Conservation (phyloP, 2,888 invertebrate genomes). For the Unio delphinus region DNA sequence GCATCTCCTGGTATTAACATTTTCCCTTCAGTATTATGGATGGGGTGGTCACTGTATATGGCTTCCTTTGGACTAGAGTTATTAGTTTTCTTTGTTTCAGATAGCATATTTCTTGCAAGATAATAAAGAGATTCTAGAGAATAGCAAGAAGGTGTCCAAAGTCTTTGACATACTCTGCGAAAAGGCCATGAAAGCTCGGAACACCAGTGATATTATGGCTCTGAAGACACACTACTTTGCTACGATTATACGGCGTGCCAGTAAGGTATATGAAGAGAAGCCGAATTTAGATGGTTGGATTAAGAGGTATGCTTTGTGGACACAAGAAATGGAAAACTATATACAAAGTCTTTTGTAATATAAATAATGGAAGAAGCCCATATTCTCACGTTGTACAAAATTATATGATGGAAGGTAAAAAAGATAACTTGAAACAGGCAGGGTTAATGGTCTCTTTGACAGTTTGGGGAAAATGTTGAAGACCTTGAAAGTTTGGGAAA, state of each 20-base stretch:
- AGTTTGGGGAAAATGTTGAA: too few species aligned
- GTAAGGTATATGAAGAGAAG: constrained; percentile 33
- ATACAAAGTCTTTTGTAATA: too few species aligned
- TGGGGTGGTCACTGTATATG: too few species aligned
- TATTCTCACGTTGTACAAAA: too few species aligned
- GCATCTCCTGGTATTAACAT: too few species aligned
- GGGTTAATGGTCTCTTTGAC: too few species aligned
- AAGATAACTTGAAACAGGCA: too few species aligned
- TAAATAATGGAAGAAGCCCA: too few species aligned
- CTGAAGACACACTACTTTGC: constrained; percentile 68
- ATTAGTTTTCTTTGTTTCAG: constrained; percentile 59
- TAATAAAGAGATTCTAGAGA: constrained; percentile 80
- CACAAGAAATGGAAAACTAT: too few species aligned
- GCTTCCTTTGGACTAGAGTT: background rate
- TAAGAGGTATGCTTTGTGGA: constrained; percentile 41
- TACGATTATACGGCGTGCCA: constrained; percentile 46
- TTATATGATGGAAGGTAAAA: too few species aligned
- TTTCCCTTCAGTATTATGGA: too few species aligned
- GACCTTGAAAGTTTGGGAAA: too few species aligned
- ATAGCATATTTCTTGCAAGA: constrained; percentile 77
- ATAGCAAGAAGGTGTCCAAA: constrained; percentile 82
- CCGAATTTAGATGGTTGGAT: constrained; percentile 53
- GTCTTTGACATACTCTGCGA: constrained; percentile 88
- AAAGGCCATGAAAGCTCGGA: constrained; percentile 84
- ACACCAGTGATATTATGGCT: constrained; percentile 78